Evolutionary conservation across 1,140 invertebrate species (phyloP).

Genomic region (Potamilus streckersoni): DNA sequence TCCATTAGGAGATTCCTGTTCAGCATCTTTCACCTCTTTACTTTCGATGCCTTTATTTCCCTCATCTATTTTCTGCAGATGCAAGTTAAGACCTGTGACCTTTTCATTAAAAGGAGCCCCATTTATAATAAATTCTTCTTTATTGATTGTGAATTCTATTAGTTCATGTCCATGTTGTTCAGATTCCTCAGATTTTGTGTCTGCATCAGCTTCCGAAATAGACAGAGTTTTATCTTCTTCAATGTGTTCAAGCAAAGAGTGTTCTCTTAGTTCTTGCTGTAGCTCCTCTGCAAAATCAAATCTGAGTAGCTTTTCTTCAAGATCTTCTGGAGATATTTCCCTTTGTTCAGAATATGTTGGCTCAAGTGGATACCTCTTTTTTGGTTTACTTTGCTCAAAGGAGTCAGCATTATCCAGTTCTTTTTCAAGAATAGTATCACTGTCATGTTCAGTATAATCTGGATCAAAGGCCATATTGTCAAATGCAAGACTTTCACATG

Average conservation of each 20-base stretch:
- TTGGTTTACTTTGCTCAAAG: background rate
- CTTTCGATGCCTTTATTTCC: slow-evolving; percentile 24
- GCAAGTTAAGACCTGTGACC: too few species aligned
- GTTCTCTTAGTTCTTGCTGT: slow-evolving; percentile 27
- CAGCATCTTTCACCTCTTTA: slow-evolving; percentile 20
- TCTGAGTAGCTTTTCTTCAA: slow-evolving; percentile 47
- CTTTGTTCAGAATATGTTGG: slow-evolving; percentile 32
- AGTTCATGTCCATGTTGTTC: too few species aligned
- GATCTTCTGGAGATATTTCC: slow-evolving; percentile 61
- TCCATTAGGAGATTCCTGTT: slow-evolving; percentile 9
- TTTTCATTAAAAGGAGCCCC: too few species aligned
- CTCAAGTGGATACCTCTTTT: background rate
- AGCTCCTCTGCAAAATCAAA: slow-evolving; percentile 52
- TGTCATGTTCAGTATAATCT: slow-evolving; percentile 63
- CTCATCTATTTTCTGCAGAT: slow-evolving; percentile 8
- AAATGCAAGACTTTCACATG: slow-evolving; percentile 63
- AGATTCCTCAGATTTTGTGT: slow-evolving; percentile 4
- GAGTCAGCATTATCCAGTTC: background rate
- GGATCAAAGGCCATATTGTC: slow-evolving; percentile 70
- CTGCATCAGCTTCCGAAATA: slow-evolving; percentile 20
- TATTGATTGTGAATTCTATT: too few species aligned
- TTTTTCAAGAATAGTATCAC: background rate
- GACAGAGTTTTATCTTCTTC: slow-evolving; percentile 28
- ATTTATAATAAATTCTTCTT: too few species aligned
- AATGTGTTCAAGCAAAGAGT: background rate